A percentile compares a stretch with the other conserved stretches of the same genome.
Conservation (phyloP, 2,113 vertebrate species). For the Dasyornis broadbenti region DNA sequence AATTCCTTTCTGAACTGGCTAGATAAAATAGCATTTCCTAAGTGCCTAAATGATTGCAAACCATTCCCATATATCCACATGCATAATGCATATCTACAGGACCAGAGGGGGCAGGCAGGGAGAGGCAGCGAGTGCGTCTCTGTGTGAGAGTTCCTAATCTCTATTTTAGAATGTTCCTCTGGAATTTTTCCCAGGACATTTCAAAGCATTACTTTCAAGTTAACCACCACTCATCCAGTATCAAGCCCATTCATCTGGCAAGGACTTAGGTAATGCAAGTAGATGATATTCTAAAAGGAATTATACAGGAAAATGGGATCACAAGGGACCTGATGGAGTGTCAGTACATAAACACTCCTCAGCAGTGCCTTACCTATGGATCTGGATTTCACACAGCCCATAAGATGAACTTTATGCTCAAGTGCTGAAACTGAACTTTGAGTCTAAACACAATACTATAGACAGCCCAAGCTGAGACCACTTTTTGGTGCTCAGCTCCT, state of each 20-base stretch:
- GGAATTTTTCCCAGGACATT: constrained; percentile 57
- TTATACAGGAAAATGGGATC: constrained; percentile 14
- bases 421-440: background rate
- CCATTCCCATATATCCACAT: background rate
- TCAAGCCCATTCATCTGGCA: background rate
- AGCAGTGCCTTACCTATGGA: background rate
- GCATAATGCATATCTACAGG: background rate
- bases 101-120: background rate
- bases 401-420: background rate
- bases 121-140: background rate
- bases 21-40: constrained; percentile 46
- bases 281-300: constrained; percentile 15
- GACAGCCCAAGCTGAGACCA: background rate
- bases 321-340: background rate
- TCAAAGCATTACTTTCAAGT: constrained; percentile 39
- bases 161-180: constrained; percentile 39
- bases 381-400: background rate
- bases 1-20: constrained; percentile 25
- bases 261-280: constrained; percentile 15
- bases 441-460: background rate
- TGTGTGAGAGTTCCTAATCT: constrained; percentile 30
- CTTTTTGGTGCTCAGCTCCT: background rate
- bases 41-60: constrained; percentile 39
- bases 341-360: constrained; percentile 67
- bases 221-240: constrained; percentile 31